Evolutionary conservation across 2,797 vertebrate genomes (phyloP).

Genomic region (Oreochromis grahami): DNA sequence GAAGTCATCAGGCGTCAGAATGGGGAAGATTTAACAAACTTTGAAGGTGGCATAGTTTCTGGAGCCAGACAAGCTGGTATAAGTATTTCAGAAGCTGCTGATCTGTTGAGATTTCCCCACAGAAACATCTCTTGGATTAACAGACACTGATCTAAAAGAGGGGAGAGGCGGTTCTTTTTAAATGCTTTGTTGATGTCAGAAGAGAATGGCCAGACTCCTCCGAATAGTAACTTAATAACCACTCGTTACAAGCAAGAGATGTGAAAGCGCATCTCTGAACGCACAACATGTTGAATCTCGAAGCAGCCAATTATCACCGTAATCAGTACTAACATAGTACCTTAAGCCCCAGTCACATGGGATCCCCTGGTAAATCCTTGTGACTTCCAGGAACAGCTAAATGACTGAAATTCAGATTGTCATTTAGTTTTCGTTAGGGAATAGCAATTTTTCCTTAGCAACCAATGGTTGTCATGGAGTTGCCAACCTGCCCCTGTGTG

Average conservation of each 20-base stretch:
- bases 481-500: neutral
- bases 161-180: too few species aligned
- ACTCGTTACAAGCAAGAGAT: neutral
- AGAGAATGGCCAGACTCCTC: neutral
- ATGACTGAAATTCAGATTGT: neutral
- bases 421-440: neutral
- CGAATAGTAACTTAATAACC: neutral
- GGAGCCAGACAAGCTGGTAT: neutral
- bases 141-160: neutral
- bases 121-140: neutral
- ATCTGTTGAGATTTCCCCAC: neutral
- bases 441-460: neutral
- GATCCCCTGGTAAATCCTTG: neutral
- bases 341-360: neutral
- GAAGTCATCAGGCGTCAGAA: neutral
- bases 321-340: neutral
- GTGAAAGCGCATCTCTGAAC: neutral
- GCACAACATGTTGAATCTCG: neutral
- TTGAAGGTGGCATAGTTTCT: neutral
- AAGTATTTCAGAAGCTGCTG: neutral
- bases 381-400: neutral
- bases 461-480: neutral
- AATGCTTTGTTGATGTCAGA: neutral
- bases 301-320: neutral
- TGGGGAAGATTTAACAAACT: neutral